phyloP scores from a whole-genome alignment of 2,113 vertebrate species.

The Trochalopteron elliotii region DNA sequence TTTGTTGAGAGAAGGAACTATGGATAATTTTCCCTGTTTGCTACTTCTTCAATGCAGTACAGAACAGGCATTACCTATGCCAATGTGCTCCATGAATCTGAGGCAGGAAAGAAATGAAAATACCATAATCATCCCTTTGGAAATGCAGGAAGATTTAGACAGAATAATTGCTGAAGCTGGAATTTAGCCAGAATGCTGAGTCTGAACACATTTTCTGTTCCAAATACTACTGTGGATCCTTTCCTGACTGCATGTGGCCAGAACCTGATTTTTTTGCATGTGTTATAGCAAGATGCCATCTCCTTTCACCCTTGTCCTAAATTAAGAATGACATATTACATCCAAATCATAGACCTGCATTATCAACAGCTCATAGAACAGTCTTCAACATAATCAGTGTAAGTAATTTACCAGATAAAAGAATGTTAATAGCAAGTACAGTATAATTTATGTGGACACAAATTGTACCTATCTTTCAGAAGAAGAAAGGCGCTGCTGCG shows the following conservation, averaged over 20 bases:
- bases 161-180: conserved; percentile 50
- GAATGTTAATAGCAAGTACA: conserved; percentile 74
- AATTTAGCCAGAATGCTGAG: conserved; percentile 38
- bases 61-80: background rate
- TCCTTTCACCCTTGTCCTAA: conserved; percentile 59
- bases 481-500: conserved; percentile 69
- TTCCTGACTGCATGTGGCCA: background rate
- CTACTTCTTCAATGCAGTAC: background rate
- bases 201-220: conserved; percentile 15
- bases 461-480: conserved; percentile 70
- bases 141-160: conserved; percentile 32
- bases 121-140: background rate
- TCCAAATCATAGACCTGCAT: conserved; percentile 63
- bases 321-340: conserved; percentile 68
- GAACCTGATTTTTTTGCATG: background rate
- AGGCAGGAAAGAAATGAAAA: conserved; percentile 21
- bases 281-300: conserved; percentile 24
- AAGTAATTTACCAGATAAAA: conserved; percentile 74
- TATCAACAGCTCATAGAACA: conserved; percentile 68
- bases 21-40: background rate
- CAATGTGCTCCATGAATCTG: background rate
- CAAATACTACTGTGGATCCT: background rate
- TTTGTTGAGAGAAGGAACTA: background rate
- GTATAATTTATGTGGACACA: conserved; percentile 74
- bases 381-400: conserved; percentile 64